Percentiles rank a stretch among this genome's conserved stretches.
These are phyloP conservation scores for Rhinolophus ferrumequinum DNA, from an alignment of 2,113 vertebrate species.

Conservation along the genomic window DNA sequence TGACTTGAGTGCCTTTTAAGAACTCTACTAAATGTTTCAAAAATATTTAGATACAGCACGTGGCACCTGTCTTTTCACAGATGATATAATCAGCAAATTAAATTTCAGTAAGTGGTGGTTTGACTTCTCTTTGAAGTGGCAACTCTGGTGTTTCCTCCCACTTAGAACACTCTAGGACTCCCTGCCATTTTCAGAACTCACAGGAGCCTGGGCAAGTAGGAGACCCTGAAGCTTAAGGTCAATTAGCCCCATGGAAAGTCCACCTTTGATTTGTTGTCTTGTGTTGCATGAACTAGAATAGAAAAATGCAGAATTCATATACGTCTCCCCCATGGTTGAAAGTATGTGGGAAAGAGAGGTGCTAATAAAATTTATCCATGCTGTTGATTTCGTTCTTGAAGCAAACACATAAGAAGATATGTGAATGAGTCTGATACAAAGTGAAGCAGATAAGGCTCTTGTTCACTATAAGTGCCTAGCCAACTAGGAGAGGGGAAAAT, in stretches of 20 bases:
- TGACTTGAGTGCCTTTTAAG: not conserved
- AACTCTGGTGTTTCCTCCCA: not conserved
- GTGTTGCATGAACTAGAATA: not conserved
- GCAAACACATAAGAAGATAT: not conserved
- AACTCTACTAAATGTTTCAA: slow-evolving; percentile 9
- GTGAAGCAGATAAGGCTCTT: not conserved
- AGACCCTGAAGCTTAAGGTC: not conserved
- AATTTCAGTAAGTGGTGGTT: not conserved
- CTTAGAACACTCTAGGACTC: not conserved
- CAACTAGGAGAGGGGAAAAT: too few species aligned
- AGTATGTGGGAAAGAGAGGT: not conserved
- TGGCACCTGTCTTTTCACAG: not conserved
- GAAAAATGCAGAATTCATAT: not conserved
- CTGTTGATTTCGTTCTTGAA: not conserved
- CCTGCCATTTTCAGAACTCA: not conserved
- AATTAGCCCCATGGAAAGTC: not conserved
- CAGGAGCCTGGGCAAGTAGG: not conserved
- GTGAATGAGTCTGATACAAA: not conserved
- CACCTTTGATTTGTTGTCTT: not conserved
- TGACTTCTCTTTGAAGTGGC: not conserved
- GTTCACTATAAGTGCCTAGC: not conserved
- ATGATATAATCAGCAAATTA: not conserved
- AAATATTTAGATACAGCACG: not conserved
- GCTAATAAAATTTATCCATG: not conserved
- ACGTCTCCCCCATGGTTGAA: not conserved